Evolutionary conservation across 2,888 invertebrate genomes (phyloP).

Genomic region (Xestia c-nigrum): DNA sequence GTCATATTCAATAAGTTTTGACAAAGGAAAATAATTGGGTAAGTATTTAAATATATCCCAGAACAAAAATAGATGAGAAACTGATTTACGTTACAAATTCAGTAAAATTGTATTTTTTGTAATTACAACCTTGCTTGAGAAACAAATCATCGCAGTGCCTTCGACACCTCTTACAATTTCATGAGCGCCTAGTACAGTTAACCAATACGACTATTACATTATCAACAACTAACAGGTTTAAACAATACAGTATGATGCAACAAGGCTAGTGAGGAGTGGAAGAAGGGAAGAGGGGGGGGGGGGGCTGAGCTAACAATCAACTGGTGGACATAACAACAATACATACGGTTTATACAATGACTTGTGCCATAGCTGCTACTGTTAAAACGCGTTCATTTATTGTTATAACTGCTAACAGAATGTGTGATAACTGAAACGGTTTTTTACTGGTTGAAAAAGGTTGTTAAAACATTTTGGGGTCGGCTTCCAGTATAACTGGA

Average conservation of each 20-base stretch:
- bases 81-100: neutral
- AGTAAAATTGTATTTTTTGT: neutral
- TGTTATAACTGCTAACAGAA: slow-evolving; percentile 37
- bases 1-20: neutral
- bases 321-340: slow-evolving; percentile 55
- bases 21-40: slow-evolving; percentile 16
- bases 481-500: too few species aligned
- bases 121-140: neutral
- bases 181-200: neutral
- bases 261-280: neutral
- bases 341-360: slow-evolving; percentile 45
- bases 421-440: slow-evolving; percentile 22
- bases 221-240: slow-evolving; percentile 16
- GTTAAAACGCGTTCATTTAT: slow-evolving; percentile 47
- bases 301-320: slow-evolving; percentile 43
- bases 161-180: slow-evolving; percentile 1
- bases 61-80: neutral
- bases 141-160: neutral
- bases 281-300: neutral
- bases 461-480: neutral
- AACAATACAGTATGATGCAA: slow-evolving; percentile 61
- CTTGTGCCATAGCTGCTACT: slow-evolving; percentile 44
- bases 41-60: neutral
- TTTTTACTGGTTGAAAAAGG: neutral
- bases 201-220: slow-evolving; percentile 17